Conservation (phyloP, 2,888 invertebrate genomes). For the Caenorhabditis angaria region DNA sequence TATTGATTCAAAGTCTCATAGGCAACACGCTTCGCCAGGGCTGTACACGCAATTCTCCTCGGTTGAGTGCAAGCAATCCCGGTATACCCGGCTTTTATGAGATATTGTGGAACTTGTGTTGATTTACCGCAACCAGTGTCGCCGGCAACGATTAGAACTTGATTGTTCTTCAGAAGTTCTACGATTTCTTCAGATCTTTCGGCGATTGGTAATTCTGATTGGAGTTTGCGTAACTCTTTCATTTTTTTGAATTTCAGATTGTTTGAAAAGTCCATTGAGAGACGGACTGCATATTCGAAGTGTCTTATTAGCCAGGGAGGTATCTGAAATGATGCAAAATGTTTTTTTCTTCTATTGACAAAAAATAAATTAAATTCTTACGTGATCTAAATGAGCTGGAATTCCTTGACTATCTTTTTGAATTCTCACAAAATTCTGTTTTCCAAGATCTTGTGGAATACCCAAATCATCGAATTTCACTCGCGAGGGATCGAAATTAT, state of each 20-base stretch:
- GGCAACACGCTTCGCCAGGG: constrained; percentile 91
- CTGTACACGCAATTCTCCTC: constrained; percentile 92
- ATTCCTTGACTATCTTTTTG: constrained; percentile 28
- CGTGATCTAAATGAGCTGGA: constrained; percentile 20
- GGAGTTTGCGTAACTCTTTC: constrained; percentile 77
- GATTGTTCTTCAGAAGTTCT: constrained; percentile 73
- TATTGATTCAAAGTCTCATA: constrained; percentile 91
- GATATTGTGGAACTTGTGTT: constrained; percentile 86
- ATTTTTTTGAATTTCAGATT: constrained; percentile 86
- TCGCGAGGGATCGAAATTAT: constrained; percentile 46
- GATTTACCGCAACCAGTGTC: constrained; percentile 99
- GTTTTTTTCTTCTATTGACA: not conserved
- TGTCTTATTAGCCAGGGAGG: constrained; percentile 56
- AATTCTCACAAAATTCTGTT: constrained; percentile 45
- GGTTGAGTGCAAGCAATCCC: constrained; percentile 93
- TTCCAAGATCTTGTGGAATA: constrained; percentile 56
- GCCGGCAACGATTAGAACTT: constrained; percentile 90
- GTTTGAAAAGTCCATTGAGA: constrained; percentile 77
- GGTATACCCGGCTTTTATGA: constrained; percentile 84
- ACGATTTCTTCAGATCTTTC: constrained; percentile 82
- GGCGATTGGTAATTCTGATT: constrained; percentile 87
- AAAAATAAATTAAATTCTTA: constrained; percentile 8
- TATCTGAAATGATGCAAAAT: constrained; percentile 39
- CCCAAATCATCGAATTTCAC: constrained; percentile 46
- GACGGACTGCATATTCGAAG: constrained; percentile 62